phyloP scores from a whole-genome alignment of 1,140 invertebrate genomes.

The Tetragnatha versicolor region DNA sequence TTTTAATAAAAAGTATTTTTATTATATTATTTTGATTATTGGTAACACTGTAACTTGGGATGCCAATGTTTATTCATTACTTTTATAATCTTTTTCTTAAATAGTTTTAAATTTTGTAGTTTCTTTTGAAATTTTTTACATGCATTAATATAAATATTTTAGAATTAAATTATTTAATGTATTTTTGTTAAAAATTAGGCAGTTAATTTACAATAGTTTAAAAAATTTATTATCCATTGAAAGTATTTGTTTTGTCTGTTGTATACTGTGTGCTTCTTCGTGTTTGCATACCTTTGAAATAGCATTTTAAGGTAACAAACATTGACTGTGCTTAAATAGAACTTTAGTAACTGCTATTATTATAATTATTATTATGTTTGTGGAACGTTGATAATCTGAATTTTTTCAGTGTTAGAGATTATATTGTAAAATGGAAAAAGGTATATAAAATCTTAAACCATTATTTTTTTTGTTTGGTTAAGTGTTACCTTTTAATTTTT shows the following conservation, averaged over 20 bases:
- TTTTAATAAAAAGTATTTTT: no score
- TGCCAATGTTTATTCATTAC: not conserved
- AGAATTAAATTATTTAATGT: not conserved
- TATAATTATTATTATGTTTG: not conserved
- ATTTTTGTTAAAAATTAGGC: not conserved
- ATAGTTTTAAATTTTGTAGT: not conserved
- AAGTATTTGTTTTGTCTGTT: no score
- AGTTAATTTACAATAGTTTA: not conserved
- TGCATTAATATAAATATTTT: not conserved
- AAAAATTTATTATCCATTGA: no score
- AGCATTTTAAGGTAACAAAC: not conserved
- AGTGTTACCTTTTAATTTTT: no score
- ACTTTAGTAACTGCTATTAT: not conserved
- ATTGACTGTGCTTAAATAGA: not conserved
- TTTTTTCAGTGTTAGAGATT: no score
- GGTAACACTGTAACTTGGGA: no score
- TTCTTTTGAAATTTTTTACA: not conserved
- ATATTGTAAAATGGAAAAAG: no score
- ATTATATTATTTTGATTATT: no score
- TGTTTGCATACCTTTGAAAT: not conserved
- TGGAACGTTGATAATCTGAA: no score
- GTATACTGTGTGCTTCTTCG: not conserved
- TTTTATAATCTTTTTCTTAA: not conserved
- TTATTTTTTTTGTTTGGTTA: no score
- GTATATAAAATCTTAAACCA: no score